Percentiles rank a stretch among this genome's conserved stretches.
Conservation (phyloP, 2,113 vertebrate species). For the Psammodynastes pulverulentus region DNA sequence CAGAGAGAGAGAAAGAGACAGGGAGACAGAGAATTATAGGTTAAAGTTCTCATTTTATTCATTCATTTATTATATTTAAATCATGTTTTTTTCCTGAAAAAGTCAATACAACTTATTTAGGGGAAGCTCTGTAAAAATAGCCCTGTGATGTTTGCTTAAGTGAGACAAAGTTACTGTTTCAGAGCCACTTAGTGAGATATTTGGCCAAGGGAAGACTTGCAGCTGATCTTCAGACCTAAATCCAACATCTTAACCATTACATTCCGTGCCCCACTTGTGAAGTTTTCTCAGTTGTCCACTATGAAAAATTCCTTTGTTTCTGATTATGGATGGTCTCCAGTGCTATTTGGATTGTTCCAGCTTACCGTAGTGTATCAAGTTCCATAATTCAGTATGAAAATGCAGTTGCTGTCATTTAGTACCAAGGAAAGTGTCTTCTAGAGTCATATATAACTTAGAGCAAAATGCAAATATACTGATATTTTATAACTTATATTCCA, state of each 20-base stretch:
- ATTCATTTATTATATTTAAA: background rate
- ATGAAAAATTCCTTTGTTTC: background rate
- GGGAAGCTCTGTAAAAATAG: background rate
- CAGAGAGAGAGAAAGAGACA: no score
- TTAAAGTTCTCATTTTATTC: background rate
- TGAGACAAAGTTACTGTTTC: background rate
- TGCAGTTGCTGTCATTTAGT: background rate
- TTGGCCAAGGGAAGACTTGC: background rate
- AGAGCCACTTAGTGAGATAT: background rate
- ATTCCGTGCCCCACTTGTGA: background rate
- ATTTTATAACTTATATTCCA: slow-evolving; percentile 24
- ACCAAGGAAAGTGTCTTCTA: slow-evolving; percentile 4
- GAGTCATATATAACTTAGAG: slow-evolving; percentile 8
- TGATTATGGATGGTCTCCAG: background rate
- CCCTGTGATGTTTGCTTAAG: background rate
- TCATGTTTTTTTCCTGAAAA: background rate
- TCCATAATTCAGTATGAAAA: slow-evolving; percentile 7
- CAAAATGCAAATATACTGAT: slow-evolving; percentile 26
- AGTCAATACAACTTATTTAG: background rate
- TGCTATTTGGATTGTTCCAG: background rate
- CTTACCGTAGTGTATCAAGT: background rate
- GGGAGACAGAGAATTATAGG: background rate
- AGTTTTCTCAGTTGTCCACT: background rate
- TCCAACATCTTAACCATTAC: background rate
- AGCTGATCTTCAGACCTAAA: background rate